phyloP scores from a whole-genome alignment of 2,888 invertebrate genomes.

The Euclidia mi region DNA sequence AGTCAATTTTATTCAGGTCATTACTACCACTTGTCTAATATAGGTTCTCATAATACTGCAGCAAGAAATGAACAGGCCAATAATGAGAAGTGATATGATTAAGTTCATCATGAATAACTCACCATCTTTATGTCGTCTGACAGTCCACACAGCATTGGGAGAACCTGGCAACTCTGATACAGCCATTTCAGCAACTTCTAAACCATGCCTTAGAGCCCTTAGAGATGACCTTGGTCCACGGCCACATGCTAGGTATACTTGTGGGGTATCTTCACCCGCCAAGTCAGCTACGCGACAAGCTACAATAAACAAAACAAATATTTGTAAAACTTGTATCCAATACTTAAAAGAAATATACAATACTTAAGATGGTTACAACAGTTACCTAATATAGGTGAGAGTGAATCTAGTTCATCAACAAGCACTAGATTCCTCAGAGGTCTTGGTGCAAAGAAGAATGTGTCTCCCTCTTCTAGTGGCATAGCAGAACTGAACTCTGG shows the following conservation, averaged over 20 bases:
- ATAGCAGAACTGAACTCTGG: slow-evolving; percentile 99
- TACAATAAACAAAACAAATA: slow-evolving; percentile 55
- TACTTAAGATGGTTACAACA: too few species aligned
- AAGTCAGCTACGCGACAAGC: slow-evolving; percentile 97
- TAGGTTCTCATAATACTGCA: too few species aligned
- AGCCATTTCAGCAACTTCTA: slow-evolving; percentile 99
- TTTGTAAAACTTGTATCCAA: too few species aligned
- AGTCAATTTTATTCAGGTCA: too few species aligned
- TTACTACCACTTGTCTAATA: too few species aligned
- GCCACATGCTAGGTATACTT: slow-evolving; percentile 98
- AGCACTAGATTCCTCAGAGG: slow-evolving; percentile 97
- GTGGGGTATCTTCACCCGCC: slow-evolving; percentile 99
- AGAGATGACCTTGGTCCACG: slow-evolving; percentile 98
- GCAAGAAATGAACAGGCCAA: too few species aligned
- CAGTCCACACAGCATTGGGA: slow-evolving; percentile 99
- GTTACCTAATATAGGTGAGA: slow-evolving; percentile 96
- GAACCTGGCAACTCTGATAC: slow-evolving; percentile 99
- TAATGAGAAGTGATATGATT: too few species aligned
- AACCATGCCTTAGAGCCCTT: slow-evolving; percentile 97
- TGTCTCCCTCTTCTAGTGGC: slow-evolving; percentile 99
- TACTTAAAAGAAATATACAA: too few species aligned
- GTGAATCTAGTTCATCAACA: slow-evolving; percentile 99
- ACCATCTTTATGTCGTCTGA: slow-evolving; percentile 99
- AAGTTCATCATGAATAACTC: slow-evolving; percentile 73
- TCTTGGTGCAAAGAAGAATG: slow-evolving; percentile 99